phyloP scores from a whole-genome alignment of 1,140 invertebrate species.

The Drosophila orosa region DNA sequence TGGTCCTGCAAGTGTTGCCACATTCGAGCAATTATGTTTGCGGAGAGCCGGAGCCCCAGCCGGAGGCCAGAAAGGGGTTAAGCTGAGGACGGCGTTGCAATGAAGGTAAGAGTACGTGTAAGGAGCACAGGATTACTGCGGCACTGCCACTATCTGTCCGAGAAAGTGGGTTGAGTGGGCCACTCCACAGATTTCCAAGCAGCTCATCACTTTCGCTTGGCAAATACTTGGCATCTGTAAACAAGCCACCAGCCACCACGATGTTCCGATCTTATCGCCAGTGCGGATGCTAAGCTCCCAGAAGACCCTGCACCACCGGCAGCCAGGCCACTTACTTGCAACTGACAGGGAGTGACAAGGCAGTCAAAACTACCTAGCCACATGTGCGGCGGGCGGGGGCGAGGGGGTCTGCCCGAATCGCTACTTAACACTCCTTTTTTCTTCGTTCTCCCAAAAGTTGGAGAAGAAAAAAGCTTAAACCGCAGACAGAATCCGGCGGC shows the following conservation, averaged over 20 bases:
- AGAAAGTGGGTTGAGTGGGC: slow-evolving; percentile 19
- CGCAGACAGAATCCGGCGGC: slow-evolving; percentile 61
- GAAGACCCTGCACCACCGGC: slow-evolving; percentile 13
- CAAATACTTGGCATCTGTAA: slow-evolving; percentile 33
- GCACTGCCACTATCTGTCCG: not conserved
- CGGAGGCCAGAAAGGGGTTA: slow-evolving; percentile 18
- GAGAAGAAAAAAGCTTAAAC: slow-evolving; percentile 55
- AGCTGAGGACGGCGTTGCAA: slow-evolving; percentile 3
- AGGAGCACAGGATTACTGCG: slow-evolving; percentile 11
- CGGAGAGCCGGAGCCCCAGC: slow-evolving; percentile 15
- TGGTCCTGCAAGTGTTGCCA: slow-evolving; percentile 53
- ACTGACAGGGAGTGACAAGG: slow-evolving; percentile 70
- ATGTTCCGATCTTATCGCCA: slow-evolving; percentile 44
- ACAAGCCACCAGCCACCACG: slow-evolving; percentile 11
- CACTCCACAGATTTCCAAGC: slow-evolving; percentile 13
- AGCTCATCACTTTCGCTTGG: slow-evolving; percentile 42
- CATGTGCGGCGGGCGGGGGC: slow-evolving; percentile 6
- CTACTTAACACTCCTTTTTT: slow-evolving; percentile 71
- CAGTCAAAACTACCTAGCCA: slow-evolving; percentile 72
- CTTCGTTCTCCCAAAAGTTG: slow-evolving; percentile 11
- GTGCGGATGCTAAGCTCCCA: slow-evolving; percentile 13
- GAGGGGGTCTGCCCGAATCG: slow-evolving; percentile 34
- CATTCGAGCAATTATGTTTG: slow-evolving; percentile 73
- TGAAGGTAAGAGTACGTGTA: not conserved
- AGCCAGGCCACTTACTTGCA: slow-evolving; percentile 63